These are phyloP conservation scores for Amblyjoppa fuscipennis DNA, from an alignment of 2,888 invertebrate species.

Conservation along the genomic window DNA sequence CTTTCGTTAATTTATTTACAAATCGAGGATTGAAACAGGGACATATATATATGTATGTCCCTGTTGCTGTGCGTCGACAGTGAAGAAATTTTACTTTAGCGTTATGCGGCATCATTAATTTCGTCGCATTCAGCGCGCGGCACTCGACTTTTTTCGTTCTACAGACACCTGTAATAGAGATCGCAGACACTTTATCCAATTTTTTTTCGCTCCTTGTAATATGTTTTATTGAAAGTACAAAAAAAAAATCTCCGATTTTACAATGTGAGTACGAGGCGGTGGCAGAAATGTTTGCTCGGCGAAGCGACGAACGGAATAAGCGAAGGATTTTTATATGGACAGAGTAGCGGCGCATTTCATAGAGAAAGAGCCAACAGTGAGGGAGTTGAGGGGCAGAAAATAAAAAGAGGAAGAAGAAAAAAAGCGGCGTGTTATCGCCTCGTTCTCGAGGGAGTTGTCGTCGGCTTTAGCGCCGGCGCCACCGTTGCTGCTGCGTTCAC, in stretches of 20 bases:
- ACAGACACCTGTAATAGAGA: constrained; percentile 1
- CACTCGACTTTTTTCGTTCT: constrained; percentile 17
- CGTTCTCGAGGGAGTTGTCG: constrained; percentile 53
- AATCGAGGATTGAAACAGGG: background rate
- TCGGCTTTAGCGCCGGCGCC: constrained; percentile 21
- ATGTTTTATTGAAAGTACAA: background rate
- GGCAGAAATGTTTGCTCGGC: constrained; percentile 30
- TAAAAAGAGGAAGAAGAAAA: constrained; percentile 30
- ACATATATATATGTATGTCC: background rate
- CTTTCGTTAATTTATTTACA: background rate
- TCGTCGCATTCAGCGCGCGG: background rate
- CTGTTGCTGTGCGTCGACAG: constrained; percentile 5
- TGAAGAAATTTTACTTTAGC: constrained; percentile 25
- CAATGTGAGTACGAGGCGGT: constrained; percentile 7
- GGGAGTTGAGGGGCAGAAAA: constrained; percentile 18
- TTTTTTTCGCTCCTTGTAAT: constrained; percentile 6
- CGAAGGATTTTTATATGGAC: constrained; percentile 42
- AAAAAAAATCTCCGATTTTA: background rate
- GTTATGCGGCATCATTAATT: constrained; percentile 29
- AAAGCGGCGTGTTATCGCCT: constrained; percentile 47
- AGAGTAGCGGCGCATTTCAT: constrained; percentile 17
- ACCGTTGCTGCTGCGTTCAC: constrained; percentile 41
- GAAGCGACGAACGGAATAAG: constrained; percentile 37
- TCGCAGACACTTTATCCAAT: constrained; percentile 33
- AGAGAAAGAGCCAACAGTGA: constrained; percentile 45